A percentile compares a stretch with the other conserved stretches of the same genome.
These are phyloP conservation scores for Tromatobia lineatoria DNA, from an alignment of 2,888 invertebrate species.

Conservation along the genomic window DNA sequence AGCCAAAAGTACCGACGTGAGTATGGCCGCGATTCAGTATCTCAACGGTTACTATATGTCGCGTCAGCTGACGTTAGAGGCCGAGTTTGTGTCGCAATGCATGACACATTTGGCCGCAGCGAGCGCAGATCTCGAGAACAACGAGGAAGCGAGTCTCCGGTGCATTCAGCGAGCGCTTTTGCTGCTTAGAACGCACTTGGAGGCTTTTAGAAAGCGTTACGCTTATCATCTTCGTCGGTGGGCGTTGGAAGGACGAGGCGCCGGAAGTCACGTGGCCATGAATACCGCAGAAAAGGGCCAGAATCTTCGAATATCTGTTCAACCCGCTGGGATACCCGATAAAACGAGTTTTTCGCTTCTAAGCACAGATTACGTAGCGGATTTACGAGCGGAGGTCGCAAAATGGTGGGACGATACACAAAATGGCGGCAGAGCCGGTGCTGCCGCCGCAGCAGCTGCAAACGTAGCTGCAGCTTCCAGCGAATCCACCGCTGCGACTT, in stretches of 20 bases:
- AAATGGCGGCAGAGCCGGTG: conserved; percentile 71
- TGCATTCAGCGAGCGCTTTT: conserved; percentile 96
- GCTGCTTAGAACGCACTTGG: conserved; percentile 96
- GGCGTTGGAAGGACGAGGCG: conserved; percentile 93
- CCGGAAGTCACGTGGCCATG: conserved; percentile 92
- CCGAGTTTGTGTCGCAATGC: conserved; percentile 96
- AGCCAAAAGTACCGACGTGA: conserved; percentile 97
- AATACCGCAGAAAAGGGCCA: conserved; percentile 88
- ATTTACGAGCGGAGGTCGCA: conserved; percentile 97
- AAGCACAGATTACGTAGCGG: conserved; percentile 95
- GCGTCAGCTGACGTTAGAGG: conserved; percentile 95
- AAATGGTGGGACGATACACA: conserved; percentile 94
- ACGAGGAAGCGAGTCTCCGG: conserved; percentile 93
- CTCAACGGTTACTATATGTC: conserved; percentile 98
- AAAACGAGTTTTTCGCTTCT: conserved; percentile 93
- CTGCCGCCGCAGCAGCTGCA: conserved; percentile 18
- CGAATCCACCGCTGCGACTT: conserved; percentile 65
- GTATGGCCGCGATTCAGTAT: conserved; percentile 97
- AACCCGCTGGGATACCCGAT: conserved; percentile 95
- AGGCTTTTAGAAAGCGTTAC: conserved; percentile 95
- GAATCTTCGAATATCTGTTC: conserved; percentile 92
- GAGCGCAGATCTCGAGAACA: conserved; percentile 89
- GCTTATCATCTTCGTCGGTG: conserved; percentile 96
- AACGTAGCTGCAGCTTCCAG: conserved; percentile 15
- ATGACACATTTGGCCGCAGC: conserved; percentile 96